Evolutionary conservation across 2,113 vertebrate species (phyloP).

Genomic region (Brienomyrus longianalis): DNA sequence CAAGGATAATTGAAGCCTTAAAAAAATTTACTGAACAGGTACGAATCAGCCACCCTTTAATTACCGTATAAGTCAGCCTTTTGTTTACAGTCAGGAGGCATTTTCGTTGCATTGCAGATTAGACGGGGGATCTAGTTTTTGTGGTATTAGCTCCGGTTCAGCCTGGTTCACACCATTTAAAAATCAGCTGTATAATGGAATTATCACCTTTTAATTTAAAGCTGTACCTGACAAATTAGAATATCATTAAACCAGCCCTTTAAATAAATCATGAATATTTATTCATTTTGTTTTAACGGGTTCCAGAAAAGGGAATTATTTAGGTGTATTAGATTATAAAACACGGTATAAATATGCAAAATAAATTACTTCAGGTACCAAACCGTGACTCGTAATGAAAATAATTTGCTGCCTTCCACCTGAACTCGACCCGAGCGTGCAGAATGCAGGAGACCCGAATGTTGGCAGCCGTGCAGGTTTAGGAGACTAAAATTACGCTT

Average conservation of each 20-base stretch:
- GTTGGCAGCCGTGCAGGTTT: background rate
- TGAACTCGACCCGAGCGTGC: background rate
- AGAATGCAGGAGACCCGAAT: background rate
- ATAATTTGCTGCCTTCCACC: background rate
- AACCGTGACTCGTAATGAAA: background rate
- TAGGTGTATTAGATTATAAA: background rate
- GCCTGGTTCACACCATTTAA: slow-evolving; percentile 25
- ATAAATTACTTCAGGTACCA: background rate
- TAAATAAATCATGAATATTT: slow-evolving; percentile 10
- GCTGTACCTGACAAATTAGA: background rate
- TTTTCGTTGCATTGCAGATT: slow-evolving; percentile 20
- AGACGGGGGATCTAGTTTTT: slow-evolving; percentile 25
- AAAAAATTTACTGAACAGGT: slow-evolving; percentile 28
- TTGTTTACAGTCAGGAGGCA: slow-evolving; percentile 30
- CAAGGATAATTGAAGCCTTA: slow-evolving; percentile 25
- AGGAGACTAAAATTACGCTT: background rate
- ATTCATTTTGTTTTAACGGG: background rate
- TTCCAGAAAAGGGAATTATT: background rate
- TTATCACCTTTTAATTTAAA: slow-evolving; percentile 23
- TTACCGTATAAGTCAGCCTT: slow-evolving; percentile 27
- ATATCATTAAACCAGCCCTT: background rate
- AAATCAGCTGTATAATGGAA: slow-evolving; percentile 28
- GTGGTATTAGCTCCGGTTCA: slow-evolving; percentile 18
- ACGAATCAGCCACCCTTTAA: slow-evolving; percentile 25
- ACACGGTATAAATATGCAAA: background rate